Base-by-base conservation (phyloP, 1,140 invertebrate species). In the Anadara kagoshimensis region DNA sequence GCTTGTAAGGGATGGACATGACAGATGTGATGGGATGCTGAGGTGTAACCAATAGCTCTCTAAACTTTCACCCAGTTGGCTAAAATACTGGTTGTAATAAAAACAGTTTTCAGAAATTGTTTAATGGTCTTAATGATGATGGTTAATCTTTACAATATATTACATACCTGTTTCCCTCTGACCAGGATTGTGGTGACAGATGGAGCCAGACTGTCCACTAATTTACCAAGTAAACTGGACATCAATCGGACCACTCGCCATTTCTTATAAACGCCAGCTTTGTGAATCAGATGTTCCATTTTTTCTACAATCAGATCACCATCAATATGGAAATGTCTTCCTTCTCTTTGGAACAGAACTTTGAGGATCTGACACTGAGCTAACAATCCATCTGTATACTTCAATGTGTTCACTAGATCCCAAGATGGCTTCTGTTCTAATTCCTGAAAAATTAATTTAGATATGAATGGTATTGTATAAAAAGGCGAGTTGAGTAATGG, bases 101-200 rank as follows among this genome's bases (percentile, higher is more conserved):
- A 36, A 3, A 36, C 29, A 36, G 29, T 36, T 36, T 36, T 36
- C 7, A 36, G 29, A n/a, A n/a, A n/a, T 36, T 36, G 29, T 36
- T 36, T 36, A 7, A 3, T 36, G 29, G 29, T 36, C 29, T 7
- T n/a, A n/a, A n/a, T n/a, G n/a, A n/a, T n/a, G n/a, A n/a, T n/a
- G n/a, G n/a, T n/a, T n/a, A n/a, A n/a, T n/a, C n/a, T 51, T 51
- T 20, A 51, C 49, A 4, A 20, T 64, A n/a, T 10, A 41, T n/a
- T 54, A 70, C 59, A 58, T 83, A 97, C 95, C 91, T 98, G 96
- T 91, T 99, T 99, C 75, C 97, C 98, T 90, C 97, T 95, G 22
- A 99, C 98, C 29, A 99, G 91, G 70, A 99, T 95, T 18, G 95
- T 95, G 36, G 98, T 99, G 69, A 99, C 97, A 84, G 97, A 98